phyloP scores from a whole-genome alignment of 2,888 invertebrate genomes.

The Odontomyia ornata region DNA sequence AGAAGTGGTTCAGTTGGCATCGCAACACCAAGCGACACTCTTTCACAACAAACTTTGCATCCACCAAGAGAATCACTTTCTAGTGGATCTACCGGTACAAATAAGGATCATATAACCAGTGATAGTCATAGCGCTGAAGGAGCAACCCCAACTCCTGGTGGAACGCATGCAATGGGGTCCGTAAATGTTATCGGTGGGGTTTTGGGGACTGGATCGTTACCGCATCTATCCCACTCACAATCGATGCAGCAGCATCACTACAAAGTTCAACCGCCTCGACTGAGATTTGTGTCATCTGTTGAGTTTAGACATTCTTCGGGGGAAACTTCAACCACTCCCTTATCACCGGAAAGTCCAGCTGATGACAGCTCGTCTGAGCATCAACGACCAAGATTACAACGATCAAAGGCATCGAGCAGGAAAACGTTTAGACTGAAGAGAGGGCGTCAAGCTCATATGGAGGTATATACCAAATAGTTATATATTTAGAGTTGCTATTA shows the following conservation, averaged over 20 bases:
- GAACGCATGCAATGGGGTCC: slow-evolving; percentile 36
- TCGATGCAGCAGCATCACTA: slow-evolving; percentile 62
- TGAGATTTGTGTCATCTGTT: slow-evolving; percentile 83
- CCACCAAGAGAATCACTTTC: slow-evolving; percentile 68
- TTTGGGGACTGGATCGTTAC: slow-evolving; percentile 58
- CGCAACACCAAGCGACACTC: slow-evolving; percentile 63
- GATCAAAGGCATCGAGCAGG: slow-evolving; percentile 92
- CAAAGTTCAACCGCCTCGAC: slow-evolving; percentile 70
- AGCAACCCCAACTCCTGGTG: slow-evolving; percentile 45
- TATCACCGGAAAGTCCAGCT: slow-evolving; percentile 77
- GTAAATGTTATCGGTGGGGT: slow-evolving; percentile 35
- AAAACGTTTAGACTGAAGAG: slow-evolving; percentile 90
- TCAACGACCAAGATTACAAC: slow-evolving; percentile 76
- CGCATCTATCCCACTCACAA: slow-evolving; percentile 64
- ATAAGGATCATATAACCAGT: slow-evolving; percentile 62
- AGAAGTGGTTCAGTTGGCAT: slow-evolving; percentile 63
- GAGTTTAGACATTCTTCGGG: slow-evolving; percentile 84
- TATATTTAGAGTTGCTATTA: background rate
- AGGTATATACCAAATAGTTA: slow-evolving; percentile 66
- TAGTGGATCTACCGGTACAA: slow-evolving; percentile 69
- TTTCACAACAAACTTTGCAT: slow-evolving; percentile 64
- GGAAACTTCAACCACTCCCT: slow-evolving; percentile 78
- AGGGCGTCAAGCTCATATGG: slow-evolving; percentile 76
- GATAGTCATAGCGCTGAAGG: slow-evolving; percentile 62
- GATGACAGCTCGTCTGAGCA: slow-evolving; percentile 74